Conservation (phyloP, 2,888 invertebrate genomes). For the Hemithea aestivaria region DNA sequence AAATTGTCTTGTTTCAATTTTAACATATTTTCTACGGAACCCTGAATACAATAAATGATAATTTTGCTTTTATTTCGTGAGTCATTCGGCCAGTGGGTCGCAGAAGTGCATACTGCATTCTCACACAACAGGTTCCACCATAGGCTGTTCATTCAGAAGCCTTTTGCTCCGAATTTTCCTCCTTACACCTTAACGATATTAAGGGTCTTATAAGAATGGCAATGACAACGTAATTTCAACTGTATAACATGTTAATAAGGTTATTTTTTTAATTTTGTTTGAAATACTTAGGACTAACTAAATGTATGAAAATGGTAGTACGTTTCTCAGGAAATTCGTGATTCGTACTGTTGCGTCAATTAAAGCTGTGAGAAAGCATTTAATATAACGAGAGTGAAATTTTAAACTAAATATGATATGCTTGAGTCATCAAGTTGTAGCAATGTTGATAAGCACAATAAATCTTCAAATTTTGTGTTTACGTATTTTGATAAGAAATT, state of each 20-base stretch:
- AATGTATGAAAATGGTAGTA: conserved; percentile 27
- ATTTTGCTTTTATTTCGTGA: conserved; percentile 34
- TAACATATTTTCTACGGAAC: conserved; percentile 2
- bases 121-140: conserved; percentile 43
- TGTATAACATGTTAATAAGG: background rate
- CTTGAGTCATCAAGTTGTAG: no score
- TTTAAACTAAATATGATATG: no score
- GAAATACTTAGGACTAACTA: background rate
- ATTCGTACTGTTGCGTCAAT: conserved; percentile 40
- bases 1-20: no score
- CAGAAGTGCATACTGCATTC: conserved; percentile 40
- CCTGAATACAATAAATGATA: background rate
- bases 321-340: conserved; percentile 42
- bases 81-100: conserved; percentile 63
- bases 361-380: conserved; percentile 44
- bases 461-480: no score
- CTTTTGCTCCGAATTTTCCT: conserved; percentile 27
- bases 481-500: no score
- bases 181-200: conserved; percentile 7
- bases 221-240: conserved; percentile 1
- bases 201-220: conserved; percentile 13
- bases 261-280: conserved; percentile 5
- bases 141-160: conserved; percentile 25
- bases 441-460: no score
- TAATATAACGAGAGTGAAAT: no score